Evolutionary conservation across 1,140 invertebrate genomes (phyloP), one percentile per base, ranked within the genome.

Genomic region (Acromyrmex echinatior): DNA sequence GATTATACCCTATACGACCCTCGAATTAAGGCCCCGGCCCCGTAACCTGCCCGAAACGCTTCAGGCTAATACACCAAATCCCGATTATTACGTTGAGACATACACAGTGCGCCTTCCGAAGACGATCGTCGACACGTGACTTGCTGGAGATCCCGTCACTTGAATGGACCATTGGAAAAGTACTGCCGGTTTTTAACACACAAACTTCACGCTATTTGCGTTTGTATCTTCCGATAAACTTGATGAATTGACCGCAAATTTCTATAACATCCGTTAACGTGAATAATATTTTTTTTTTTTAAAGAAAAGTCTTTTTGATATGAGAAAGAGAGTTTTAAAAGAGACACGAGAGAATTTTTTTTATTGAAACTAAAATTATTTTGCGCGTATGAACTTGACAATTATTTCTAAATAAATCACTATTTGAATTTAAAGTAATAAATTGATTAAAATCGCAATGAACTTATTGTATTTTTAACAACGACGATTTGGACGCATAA

Each of bases 1-100:
- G 92, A 94, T 94, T 94, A 93, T 92, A 93, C 92, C 90, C 70
- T 85, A 60, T 87, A 91, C 92, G 92, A 90, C 91, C 88, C 92
- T 92, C 91, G 89, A 92, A 93, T 93, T 93, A 93, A 92, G 91
- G 89, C 85, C 56, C 84, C 84, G 89, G 76, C 14, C 79, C 14
- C 79, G 88, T 90, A 92, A 93, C 90, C 92, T 90, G 93, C 81
- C 92, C 87, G 82, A 88, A 93, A 89, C 90, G 92, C 92, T 93
- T 71, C 89, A 74, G 93, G 93, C 91, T 88, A 91, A 71, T 81
- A 91, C 86, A 86, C 90, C 87, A 88, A 90, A 91, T 93, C 88
- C 87, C 87, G 85, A 86, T 89, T 91, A 93, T 93, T 93, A 93
- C 77, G 87, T 79, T 78, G 87, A 21, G 76, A 73, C 45, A 51